Base-by-base conservation (phyloP, 2,888 invertebrate genomes). In the Chelonus formosanus region DNA sequence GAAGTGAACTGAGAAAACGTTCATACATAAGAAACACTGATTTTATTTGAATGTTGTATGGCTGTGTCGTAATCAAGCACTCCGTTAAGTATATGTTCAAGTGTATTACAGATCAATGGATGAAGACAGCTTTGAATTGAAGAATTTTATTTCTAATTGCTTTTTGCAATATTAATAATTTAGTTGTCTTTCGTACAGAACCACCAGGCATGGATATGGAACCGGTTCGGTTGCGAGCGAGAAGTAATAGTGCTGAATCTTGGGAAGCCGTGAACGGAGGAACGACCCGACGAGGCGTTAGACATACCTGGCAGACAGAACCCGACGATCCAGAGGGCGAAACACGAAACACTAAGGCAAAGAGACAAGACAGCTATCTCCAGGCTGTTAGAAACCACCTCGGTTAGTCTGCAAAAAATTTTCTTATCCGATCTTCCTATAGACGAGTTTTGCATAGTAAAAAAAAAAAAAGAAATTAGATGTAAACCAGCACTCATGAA, bases 191-290 rank as follows among this genome's bases (percentile, higher is more conserved):
- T 56, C 62, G 64, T 59, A 36, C 67, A 80, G 82, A 81, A 63
- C 71, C 75, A 59, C 74, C 77, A 54, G 69, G 70, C n/a, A 70
- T 75, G 69, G 83, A 83, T 63, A 74, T 76, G 59, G 85, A 84
- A 75, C 78, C 84, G 62, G 81, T 81, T 44, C 82, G 81, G 63
- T 75, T 86, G 68, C 83, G 88, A 73, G 85, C 85, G 69, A 85
- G 88, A 70, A 88, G 88, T 70, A 88, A 87, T 80, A 88, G 88
- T 63, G 86, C 86, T 47, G 88, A 87, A 78, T 87, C 88, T 64
- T 87, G 87, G 86, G 82, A 84, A 54, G 79, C 84, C 47, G 74
- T 76, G 50, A 80, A 75, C 58, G 78, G 78, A 50, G 73, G 76
- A 20, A 73, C 74, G 53, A 70, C 67, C 67, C 71, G 75, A 53